A percentile compares a stretch with the other conserved stretches of the same genome.
phyloP scores from a whole-genome alignment of 2,797 vertebrate species.

The Channa striata region DNA sequence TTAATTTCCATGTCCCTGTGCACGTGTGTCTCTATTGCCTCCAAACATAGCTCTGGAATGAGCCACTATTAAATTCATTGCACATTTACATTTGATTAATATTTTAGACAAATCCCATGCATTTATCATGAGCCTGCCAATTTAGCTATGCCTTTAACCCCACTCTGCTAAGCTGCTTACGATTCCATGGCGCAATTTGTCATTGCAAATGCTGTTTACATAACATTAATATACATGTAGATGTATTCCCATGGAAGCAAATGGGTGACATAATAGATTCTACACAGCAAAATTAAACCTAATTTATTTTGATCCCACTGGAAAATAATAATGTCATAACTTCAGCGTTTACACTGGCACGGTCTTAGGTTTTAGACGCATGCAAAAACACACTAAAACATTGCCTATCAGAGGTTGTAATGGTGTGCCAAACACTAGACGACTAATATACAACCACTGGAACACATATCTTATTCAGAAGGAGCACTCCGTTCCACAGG shows the following conservation, averaged over 20 bases:
- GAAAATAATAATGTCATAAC: constrained; percentile 39
- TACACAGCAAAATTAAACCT: constrained; percentile 35
- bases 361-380: constrained; percentile 17
- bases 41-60: constrained; percentile 50
- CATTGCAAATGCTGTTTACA: constrained; percentile 69
- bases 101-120: constrained; percentile 76
- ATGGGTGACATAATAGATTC: constrained; percentile 50
- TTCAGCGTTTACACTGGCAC: constrained; percentile 33
- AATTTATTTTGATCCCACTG: constrained; percentile 44
- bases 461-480: constrained; percentile 76
- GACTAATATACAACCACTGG: constrained; percentile 46
- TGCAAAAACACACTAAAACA: constrained; percentile 37
- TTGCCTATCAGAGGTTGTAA: constrained; percentile 32
- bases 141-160: constrained; percentile 65
- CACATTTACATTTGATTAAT: constrained; percentile 80
- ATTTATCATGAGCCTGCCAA: constrained; percentile 78
- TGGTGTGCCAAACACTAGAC: constrained; percentile 44
- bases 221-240: constrained; percentile 69
- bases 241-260: constrained; percentile 50
- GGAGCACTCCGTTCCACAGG: constrained; percentile 69
- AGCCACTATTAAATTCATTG: constrained; percentile 67
- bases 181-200: constrained; percentile 67
- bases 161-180: constrained; percentile 65
- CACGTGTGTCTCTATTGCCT: constrained; percentile 14
- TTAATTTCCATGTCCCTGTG: constrained; percentile 12